These are phyloP conservation scores for Minunthozetes semirufus DNA, from an alignment of 2,888 invertebrate species.

Conservation along the genomic window DNA sequence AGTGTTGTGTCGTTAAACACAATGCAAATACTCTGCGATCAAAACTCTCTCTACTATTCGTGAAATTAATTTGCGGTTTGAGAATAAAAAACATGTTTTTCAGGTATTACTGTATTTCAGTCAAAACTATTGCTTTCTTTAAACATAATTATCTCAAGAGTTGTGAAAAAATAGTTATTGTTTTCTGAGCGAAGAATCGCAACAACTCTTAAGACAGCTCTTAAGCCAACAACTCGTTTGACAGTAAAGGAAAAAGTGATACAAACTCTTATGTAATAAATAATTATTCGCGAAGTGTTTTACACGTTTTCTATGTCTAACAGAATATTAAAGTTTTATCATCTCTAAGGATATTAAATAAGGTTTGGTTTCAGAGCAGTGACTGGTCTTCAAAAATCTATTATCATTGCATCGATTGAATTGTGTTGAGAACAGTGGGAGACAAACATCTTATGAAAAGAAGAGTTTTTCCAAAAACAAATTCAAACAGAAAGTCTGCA, in stretches of 20 bases:
- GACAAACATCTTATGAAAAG: too few relatives aligned
- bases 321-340: background rate
- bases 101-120: background rate
- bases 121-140: background rate
- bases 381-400: too few relatives aligned
- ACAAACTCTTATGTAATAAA: constrained; percentile 8
- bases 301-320: background rate
- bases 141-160: background rate
- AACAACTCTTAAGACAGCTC: background rate
- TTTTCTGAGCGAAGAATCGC: background rate
- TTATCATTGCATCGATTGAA: too few relatives aligned
- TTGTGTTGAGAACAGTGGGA: too few relatives aligned
- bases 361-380: too few relatives aligned
- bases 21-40: background rate
- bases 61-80: background rate
- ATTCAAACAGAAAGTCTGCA: too few relatives aligned
- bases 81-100: background rate
- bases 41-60: background rate
- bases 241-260: background rate
- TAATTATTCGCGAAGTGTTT: constrained; percentile 4
- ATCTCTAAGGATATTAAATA: too few relatives aligned
- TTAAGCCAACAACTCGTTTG: background rate
- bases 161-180: background rate
- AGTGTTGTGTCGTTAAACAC: background rate
- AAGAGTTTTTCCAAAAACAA: too few relatives aligned